Evolutionary conservation across 2,888 invertebrate genomes (phyloP).

Genomic region (Papilio gigon): DNA sequence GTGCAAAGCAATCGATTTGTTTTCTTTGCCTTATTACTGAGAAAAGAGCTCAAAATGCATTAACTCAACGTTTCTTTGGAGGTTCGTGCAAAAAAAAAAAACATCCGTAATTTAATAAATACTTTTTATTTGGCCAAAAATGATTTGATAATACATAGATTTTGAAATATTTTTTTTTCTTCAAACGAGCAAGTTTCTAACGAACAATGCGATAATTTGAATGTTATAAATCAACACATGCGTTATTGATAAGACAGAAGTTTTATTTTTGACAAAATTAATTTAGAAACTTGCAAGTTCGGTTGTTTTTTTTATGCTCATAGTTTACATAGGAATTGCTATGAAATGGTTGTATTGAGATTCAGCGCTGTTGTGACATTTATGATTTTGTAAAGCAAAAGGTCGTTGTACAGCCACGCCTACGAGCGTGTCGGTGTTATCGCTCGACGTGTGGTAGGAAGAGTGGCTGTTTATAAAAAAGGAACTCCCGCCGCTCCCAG

Average conservation of each 20-base stretch:
- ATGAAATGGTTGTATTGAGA: slow-evolving; percentile 5
- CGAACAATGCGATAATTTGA: neutral
- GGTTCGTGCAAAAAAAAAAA: neutral
- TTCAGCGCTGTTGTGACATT: neutral
- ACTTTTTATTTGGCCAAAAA: neutral
- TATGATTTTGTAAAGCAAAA: slow-evolving; percentile 2
- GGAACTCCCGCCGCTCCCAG: slow-evolving; percentile 28
- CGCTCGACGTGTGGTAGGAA: slow-evolving; percentile 19
- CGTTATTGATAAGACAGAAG: neutral
- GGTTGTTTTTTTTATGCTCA: slow-evolving; percentile 9
- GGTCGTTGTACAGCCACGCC: slow-evolving; percentile 9
- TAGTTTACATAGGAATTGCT: neutral
- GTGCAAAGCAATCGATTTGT: slow-evolving; percentile 42
- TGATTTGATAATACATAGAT: too few species aligned
- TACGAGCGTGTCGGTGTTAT: slow-evolving; percentile 12
- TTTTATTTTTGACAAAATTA: neutral
- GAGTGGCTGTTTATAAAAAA: slow-evolving; percentile 29
- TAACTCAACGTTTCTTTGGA: neutral
- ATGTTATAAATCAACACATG: neutral
- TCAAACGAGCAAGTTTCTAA: slow-evolving; percentile 6
- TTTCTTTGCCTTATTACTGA: slow-evolving; percentile 43
- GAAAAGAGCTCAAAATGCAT: neutral
- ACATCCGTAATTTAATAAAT: neutral
- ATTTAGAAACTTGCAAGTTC: neutral
- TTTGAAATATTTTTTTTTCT: neutral